Percentiles rank a stretch among this genome's conserved stretches.
Conservation (phyloP, 2,113 vertebrate species). For the Phainopepla nitens region DNA sequence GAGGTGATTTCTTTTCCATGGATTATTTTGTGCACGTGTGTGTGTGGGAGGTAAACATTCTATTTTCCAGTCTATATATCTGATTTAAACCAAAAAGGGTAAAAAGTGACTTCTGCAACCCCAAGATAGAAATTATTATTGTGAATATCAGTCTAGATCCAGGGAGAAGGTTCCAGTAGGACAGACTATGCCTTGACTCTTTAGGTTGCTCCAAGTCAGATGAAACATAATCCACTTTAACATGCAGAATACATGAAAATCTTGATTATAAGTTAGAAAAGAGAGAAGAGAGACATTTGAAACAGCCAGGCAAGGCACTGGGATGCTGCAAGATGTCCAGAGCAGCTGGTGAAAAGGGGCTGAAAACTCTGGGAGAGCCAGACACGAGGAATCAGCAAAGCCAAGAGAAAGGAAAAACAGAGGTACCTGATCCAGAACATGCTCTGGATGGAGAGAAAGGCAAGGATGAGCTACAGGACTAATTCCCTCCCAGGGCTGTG, state of each 20-base stretch:
- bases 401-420: neutral
- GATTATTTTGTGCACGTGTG: accelerated
- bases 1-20: neutral
- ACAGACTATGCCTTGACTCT: neutral
- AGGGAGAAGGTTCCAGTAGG: neutral
- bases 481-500: neutral
- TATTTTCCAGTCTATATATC: neutral
- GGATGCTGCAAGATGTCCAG: neutral
- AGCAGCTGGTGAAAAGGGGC: neutral
- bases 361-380: neutral
- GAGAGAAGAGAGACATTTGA: neutral
- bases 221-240: neutral
- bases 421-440: neutral
- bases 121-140: neutral
- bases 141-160: neutral
- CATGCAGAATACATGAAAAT: neutral
- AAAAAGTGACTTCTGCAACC: neutral
- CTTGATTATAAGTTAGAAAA: neutral
- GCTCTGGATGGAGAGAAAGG: neutral
- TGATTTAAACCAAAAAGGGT: neutral
- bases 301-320: neutral
- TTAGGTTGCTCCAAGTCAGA: neutral
- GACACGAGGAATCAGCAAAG: neutral
- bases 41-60: neutral
- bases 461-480: neutral